These are phyloP conservation scores for Mandrillus leucophaeus DNA, from an alignment of 2,113 vertebrate genomes.

Conservation along the genomic window DNA sequence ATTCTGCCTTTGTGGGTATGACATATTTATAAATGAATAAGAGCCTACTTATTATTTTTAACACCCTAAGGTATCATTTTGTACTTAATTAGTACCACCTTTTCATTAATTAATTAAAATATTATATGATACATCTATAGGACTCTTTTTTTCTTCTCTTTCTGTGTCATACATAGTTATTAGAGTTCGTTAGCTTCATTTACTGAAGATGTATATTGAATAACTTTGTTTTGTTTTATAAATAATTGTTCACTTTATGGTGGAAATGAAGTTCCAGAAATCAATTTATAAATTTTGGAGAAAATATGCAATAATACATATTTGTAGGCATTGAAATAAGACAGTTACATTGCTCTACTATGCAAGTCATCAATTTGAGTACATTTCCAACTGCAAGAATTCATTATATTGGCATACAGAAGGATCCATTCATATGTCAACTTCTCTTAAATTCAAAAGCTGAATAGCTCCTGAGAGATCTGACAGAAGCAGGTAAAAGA, in stretches of 20 bases:
- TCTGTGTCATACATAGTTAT: background rate
- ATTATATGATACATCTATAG: background rate
- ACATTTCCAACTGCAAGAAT: background rate
- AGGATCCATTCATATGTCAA: background rate
- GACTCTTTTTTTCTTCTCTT: background rate
- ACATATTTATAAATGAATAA: background rate
- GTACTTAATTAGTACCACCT: background rate
- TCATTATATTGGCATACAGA: background rate
- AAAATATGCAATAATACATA: background rate
- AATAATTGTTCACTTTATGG: background rate
- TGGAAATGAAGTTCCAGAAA: background rate
- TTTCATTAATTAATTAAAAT: background rate
- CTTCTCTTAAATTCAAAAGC: slow-evolving; percentile 34
- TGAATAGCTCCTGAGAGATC: background rate
- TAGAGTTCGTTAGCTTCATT: background rate
- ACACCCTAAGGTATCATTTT: background rate
- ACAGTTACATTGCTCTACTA: background rate
- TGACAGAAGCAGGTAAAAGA: background rate
- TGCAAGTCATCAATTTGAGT: background rate
- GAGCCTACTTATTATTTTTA: background rate
- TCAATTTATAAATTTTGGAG: background rate
- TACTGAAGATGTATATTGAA: background rate
- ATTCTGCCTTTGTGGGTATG: background rate
- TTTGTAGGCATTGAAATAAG: background rate
- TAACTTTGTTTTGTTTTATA: background rate